Conservation (phyloP, 2,888 invertebrate genomes). For the Rhagonycha fulva region DNA sequence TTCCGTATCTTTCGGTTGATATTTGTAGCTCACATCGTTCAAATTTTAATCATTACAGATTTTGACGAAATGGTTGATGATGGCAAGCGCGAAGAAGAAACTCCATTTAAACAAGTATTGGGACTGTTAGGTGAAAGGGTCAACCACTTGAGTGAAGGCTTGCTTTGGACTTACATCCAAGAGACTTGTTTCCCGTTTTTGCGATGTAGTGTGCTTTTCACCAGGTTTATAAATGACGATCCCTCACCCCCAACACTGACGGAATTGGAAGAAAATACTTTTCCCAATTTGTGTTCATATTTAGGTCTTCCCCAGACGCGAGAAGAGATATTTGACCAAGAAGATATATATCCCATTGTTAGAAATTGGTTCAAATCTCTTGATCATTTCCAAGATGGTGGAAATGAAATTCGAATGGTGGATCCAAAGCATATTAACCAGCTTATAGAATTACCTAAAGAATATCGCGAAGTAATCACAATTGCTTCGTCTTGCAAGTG, state of each 20-base stretch:
- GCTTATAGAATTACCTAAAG: conserved; percentile 82
- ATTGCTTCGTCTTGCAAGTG: conserved; percentile 91
- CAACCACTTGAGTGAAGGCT: conserved; percentile 40
- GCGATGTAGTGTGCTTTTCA: conserved; percentile 87
- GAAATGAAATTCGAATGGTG: conserved; percentile 36
- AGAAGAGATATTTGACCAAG: conserved; percentile 63
- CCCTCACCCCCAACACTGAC: conserved; percentile 75
- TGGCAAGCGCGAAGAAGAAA: background rate
- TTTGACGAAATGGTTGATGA: conserved; percentile 45
- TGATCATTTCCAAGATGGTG: conserved; percentile 50
- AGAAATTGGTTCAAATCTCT: conserved; percentile 63
- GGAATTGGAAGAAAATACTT: conserved; percentile 74
- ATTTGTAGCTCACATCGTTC: conserved; percentile 78
- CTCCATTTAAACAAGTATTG: conserved; percentile 37
- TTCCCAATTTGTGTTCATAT: conserved; percentile 85
- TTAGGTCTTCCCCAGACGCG: conserved; percentile 74
- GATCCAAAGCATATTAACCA: conserved; percentile 69
- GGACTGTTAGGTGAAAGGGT: conserved; percentile 52
- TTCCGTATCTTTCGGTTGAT: conserved; percentile 79
- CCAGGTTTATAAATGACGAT: conserved; percentile 88
- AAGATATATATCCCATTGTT: conserved; percentile 58
- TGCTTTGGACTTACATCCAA: conserved; percentile 65
- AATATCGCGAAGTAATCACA: conserved; percentile 96
- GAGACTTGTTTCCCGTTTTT: conserved; percentile 76
- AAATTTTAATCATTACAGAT: conserved; percentile 72